Evolutionary conservation across 2,113 vertebrate genomes (phyloP).

Genomic region (Pteruthius melanotis): DNA sequence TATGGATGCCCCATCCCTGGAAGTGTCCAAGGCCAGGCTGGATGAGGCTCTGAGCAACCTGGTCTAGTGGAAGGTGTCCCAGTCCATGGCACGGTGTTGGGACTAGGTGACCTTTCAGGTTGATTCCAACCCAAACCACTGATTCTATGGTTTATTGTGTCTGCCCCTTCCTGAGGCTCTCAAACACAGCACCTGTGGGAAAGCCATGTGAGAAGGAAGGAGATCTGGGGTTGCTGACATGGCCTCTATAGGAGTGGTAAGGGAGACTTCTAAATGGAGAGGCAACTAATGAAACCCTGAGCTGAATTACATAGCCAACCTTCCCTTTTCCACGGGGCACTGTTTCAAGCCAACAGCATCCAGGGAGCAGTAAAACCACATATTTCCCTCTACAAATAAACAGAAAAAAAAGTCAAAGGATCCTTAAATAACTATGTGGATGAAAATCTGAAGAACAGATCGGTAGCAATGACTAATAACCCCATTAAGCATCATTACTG

Average conservation of each 20-base stretch:
- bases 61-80: neutral
- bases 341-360: neutral
- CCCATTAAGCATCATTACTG: neutral
- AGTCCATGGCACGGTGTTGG: neutral
- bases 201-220: neutral
- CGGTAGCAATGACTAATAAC: neutral
- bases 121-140: neutral
- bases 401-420: neutral
- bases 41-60: neutral
- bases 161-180: neutral
- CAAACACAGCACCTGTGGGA: neutral
- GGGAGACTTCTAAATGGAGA: neutral
- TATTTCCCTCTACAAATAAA: neutral
- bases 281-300: accelerated
- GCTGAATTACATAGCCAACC: neutral
- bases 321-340: neutral
- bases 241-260: neutral
- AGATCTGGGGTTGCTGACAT: neutral
- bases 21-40: neutral
- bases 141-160: neutral
- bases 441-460: neutral
- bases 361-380: neutral
- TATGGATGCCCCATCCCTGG: neutral
- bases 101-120: neutral
- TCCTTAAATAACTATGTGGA: neutral